Percentiles rank a stretch among this genome's conserved stretches.
Conservation (phyloP, 2,888 invertebrate species). For the Vesta saturnalis region DNA sequence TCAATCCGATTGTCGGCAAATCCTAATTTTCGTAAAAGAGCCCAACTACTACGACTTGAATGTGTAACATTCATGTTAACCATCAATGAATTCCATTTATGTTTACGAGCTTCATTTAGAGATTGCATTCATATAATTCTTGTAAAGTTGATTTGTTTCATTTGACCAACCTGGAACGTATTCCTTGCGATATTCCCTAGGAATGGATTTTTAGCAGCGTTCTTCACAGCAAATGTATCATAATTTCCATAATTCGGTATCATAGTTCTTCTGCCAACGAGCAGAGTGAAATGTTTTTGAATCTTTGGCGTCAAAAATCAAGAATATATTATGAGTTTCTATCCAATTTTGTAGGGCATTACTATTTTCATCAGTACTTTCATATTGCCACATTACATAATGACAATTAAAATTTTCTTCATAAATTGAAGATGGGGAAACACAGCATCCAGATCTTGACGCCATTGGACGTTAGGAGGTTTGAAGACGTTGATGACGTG, state of each 20-base stretch:
- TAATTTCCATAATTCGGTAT: neutral
- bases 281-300: neutral
- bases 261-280: neutral
- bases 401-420: neutral
- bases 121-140: neutral
- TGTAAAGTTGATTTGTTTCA: neutral
- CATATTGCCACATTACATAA: neutral
- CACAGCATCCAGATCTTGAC: neutral
- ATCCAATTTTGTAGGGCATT: neutral
- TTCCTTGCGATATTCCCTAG: neutral
- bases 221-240: neutral
- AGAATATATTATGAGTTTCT: neutral
- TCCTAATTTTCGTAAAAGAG: neutral
- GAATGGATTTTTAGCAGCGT: neutral
- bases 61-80: neutral
- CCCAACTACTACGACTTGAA: neutral
- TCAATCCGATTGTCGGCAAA: neutral
- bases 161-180: neutral
- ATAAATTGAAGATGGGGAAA: neutral
- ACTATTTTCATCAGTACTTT: neutral
- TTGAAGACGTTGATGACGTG: neutral
- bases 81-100: neutral
- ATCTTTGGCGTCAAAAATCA: neutral
- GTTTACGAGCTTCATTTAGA: neutral
- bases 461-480: neutral